Percentiles rank a stretch among this genome's conserved stretches.
Evolutionary conservation across 64 coral and sea anemone genomes (phyloP).

Genomic region (Actinia equina): DNA sequence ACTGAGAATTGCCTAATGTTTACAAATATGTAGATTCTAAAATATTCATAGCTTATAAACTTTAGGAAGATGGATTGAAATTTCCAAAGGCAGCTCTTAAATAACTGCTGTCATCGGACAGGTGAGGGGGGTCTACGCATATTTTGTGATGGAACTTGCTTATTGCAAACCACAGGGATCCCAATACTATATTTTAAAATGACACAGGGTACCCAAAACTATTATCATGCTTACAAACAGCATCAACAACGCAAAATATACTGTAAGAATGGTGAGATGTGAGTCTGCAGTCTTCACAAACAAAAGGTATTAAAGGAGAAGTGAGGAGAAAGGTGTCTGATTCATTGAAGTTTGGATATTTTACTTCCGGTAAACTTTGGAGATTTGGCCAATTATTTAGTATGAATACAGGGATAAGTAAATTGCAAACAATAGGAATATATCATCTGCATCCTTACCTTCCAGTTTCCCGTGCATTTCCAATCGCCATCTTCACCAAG

Average conservation of each 20-base stretch:
- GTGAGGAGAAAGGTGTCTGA: neutral
- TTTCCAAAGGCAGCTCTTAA: too few relatives aligned
- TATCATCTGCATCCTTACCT: slow-evolving; percentile 35
- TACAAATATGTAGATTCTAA: too few relatives aligned
- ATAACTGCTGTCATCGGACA: too few relatives aligned
- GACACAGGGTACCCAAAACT: neutral
- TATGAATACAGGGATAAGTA: too few relatives aligned
- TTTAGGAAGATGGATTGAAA: too few relatives aligned
- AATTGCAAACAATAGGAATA: neutral
- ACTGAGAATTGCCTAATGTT: too few relatives aligned
- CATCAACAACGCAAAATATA: neutral
- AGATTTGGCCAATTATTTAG: too few relatives aligned
- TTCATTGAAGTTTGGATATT: neutral
- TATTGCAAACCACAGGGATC: neutral
- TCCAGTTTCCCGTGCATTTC: slow-evolving; percentile 98
- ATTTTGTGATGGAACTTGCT: too few relatives aligned
- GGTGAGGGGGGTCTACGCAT: too few relatives aligned
- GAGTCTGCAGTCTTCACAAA: neutral
- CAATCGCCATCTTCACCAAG: slow-evolving; percentile 92
- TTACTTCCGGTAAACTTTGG: neutral
- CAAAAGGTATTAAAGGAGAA: neutral
- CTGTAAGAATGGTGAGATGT: neutral
- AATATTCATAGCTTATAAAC: too few relatives aligned
- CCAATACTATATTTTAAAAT: too few relatives aligned
- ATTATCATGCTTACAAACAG: neutral